These are phyloP conservation scores for Damaliscus lunatus DNA, from an alignment of 2,113 vertebrate species.

Conservation along the genomic window DNA sequence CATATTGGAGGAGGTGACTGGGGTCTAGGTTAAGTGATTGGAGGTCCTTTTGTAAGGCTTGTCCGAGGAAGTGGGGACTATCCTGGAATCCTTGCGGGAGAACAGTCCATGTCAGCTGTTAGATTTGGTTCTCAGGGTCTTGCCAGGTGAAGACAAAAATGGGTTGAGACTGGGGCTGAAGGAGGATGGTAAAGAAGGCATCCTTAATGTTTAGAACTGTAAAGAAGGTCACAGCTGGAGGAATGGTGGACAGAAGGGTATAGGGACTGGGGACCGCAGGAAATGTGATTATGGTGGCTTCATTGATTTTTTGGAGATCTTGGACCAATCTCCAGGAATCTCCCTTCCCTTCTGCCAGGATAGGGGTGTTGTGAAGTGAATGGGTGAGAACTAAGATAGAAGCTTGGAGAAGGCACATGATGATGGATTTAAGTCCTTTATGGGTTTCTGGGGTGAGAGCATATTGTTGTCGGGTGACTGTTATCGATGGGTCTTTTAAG, in stretches of 20 bases:
- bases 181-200: not conserved
- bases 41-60: not conserved
- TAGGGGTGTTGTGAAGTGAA: not conserved
- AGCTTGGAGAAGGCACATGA: not conserved
- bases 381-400: not conserved
- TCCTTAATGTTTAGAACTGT: not conserved
- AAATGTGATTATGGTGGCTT: rapidly evolving
- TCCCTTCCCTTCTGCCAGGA: not conserved
- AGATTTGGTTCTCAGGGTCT: not conserved
- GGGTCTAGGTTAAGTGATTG: not conserved
- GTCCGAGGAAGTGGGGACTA: not conserved
- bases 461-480: not conserved
- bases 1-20: not conserved
- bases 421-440: not conserved
- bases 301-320: not conserved
- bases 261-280: not conserved
- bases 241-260: not conserved
- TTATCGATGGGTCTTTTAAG: not conserved
- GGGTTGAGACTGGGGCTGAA: not conserved
- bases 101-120: rapidly evolving
- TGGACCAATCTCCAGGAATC: not conserved
- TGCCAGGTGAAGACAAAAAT: not conserved
- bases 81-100: not conserved
- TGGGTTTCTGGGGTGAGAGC: not conserved
- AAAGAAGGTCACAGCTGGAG: not conserved